Conservation (phyloP, 2,113 vertebrate genomes). For the Diadophis punctatus region DNA sequence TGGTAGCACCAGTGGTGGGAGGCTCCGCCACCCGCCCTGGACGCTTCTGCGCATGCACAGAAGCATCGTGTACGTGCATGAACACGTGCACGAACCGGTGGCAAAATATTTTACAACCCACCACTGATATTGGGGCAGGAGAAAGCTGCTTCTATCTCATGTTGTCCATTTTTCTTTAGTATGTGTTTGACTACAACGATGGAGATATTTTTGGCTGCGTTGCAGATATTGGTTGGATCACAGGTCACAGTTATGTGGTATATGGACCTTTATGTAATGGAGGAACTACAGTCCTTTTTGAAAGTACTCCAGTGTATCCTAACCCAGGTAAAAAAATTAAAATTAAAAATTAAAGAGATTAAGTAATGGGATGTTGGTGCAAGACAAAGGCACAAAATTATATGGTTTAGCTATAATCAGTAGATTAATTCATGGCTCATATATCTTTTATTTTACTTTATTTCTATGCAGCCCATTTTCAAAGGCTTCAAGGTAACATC, state of each 20-base stretch:
- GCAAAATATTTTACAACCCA: too few relatives aligned
- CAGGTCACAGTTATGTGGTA: slow-evolving; percentile 76
- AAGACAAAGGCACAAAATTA: background rate
- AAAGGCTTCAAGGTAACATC: background rate
- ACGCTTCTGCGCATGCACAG: too few relatives aligned
- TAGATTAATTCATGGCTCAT: background rate
- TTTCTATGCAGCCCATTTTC: background rate
- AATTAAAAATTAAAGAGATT: background rate
- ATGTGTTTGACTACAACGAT: slow-evolving; percentile 77
- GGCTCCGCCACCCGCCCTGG: too few relatives aligned
- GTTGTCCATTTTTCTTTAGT: slow-evolving; percentile 58
- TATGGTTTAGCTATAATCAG: background rate
- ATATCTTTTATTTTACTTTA: background rate
- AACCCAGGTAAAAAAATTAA: slow-evolving; percentile 59
- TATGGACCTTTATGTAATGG: slow-evolving; percentile 80
- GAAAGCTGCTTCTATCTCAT: background rate
- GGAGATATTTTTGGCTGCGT: slow-evolving; percentile 79
- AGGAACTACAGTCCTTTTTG: slow-evolving; percentile 78
- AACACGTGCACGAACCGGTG: too few relatives aligned
- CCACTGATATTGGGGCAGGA: background rate
- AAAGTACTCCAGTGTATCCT: slow-evolving; percentile 77
- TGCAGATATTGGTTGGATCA: slow-evolving; percentile 83
- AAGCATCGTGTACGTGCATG: too few relatives aligned
- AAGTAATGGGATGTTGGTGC: too few relatives aligned
- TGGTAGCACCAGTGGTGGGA: too few relatives aligned